Percentiles rank a stretch among this genome's conserved stretches.
These are phyloP conservation scores for Leucophenga montana DNA, from an alignment of 2,888 invertebrate genomes.

Conservation along the genomic window DNA sequence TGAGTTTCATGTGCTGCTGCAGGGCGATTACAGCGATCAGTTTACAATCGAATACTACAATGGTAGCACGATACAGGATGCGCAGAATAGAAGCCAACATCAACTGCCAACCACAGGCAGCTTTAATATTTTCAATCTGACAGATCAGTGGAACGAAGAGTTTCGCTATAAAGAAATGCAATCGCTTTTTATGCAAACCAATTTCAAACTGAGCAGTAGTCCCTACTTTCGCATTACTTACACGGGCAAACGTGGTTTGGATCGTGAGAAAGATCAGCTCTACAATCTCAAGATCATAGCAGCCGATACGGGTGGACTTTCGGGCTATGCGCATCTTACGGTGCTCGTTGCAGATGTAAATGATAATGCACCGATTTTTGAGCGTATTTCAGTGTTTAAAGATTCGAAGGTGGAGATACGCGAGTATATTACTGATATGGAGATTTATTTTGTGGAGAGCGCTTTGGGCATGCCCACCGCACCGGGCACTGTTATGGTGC, in stretches of 20 bases:
- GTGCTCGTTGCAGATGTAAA: conserved; percentile 85
- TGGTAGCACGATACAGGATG: conserved; percentile 71
- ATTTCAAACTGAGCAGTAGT: conserved; percentile 59
- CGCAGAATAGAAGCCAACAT: conserved; percentile 49
- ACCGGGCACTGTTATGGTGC: conserved; percentile 51
- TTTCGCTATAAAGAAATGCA: conserved; percentile 71
- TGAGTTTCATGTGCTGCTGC: conserved; percentile 80
- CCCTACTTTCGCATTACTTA: conserved; percentile 69
- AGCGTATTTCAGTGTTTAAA: conserved; percentile 80
- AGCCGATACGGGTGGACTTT: conserved; percentile 83
- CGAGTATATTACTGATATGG: conserved; percentile 77
- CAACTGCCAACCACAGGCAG: conserved; percentile 50
- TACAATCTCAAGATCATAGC: conserved; percentile 84
- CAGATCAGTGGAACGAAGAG: conserved; percentile 72
- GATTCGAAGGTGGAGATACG: conserved; percentile 80
- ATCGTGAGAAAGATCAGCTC: conserved; percentile 81
- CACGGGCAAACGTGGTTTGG: conserved; percentile 75
- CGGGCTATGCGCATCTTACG: conserved; percentile 81
- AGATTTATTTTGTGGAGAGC: conserved; percentile 72
- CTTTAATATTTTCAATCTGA: conserved; percentile 70
- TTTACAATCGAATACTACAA: conserved; percentile 78
- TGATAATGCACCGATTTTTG: conserved; percentile 84
- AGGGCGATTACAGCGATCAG: conserved; percentile 83
- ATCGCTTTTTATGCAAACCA: conserved; percentile 67
- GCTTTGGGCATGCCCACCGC: conserved; percentile 50